Conservation (phyloP, 2,797 vertebrate genomes). For the Arremon brunneinucha region DNA sequence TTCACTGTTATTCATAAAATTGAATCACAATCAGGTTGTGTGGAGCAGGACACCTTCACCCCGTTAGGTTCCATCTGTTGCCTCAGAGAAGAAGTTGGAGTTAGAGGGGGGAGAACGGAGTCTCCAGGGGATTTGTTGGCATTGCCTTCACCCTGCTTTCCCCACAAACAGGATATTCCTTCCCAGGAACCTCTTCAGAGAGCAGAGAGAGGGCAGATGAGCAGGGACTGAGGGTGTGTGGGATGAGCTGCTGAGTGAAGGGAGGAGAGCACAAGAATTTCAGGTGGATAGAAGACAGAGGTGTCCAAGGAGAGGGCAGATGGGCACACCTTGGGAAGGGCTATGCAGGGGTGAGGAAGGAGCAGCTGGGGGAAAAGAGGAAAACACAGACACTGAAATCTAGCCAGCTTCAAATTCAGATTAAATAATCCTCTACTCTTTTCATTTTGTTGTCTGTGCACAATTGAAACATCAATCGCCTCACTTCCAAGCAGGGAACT, state of each 20-base stretch:
- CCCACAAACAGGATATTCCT: not conserved
- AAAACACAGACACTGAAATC: not conserved
- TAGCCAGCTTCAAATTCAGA: not conserved
- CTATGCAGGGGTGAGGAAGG: not conserved
- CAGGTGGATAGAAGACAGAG: not conserved
- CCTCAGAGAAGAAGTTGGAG: not conserved
- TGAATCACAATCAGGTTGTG: not conserved
- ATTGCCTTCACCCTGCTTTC: not conserved
- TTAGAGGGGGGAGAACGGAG: fast-evolving
- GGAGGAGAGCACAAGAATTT: not conserved
- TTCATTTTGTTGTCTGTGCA: not conserved
- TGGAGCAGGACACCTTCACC: not conserved
- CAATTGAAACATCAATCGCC: not conserved
- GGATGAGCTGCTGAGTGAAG: not conserved
- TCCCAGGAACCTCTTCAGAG: not conserved
- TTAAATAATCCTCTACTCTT: not conserved
- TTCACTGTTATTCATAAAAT: not conserved
- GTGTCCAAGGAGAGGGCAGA: not conserved
- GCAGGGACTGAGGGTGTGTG: not conserved
- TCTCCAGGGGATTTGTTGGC: not conserved
- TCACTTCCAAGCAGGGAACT: not conserved
- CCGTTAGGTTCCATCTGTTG: not conserved
- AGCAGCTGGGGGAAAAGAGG: not conserved
- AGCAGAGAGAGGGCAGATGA: not conserved
- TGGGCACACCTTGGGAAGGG: not conserved